Percentiles rank a stretch among this genome's conserved stretches.
phyloP scores from a whole-genome alignment of 2,888 invertebrate species.

The Auanema sp. region DNA sequence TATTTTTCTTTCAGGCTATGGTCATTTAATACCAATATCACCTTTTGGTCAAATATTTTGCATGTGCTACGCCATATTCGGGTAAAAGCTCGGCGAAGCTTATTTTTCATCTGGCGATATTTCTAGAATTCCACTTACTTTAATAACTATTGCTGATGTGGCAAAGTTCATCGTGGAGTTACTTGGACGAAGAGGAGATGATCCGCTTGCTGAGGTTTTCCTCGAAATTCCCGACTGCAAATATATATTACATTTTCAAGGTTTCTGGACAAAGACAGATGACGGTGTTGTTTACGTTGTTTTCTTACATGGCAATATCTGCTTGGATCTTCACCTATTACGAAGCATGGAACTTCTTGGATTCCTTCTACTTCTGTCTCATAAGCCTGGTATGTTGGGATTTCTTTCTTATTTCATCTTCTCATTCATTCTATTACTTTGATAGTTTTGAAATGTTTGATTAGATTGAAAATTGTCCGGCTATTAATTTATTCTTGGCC shows the following conservation, averaged over 20 bases:
- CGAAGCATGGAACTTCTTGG: constrained; percentile 56
- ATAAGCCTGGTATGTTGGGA: constrained; percentile 53
- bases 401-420: neutral
- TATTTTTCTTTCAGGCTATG: constrained; percentile 45
- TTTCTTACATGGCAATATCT: constrained; percentile 55
- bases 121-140: constrained; percentile 58
- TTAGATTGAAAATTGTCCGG: neutral
- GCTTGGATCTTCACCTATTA: constrained; percentile 49
- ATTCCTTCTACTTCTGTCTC: constrained; percentile 61
- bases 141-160: constrained; percentile 63
- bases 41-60: constrained; percentile 58
- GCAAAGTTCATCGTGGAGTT: constrained; percentile 61
- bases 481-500: no score
- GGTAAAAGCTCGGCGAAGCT: constrained; percentile 28
- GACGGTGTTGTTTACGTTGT: constrained; percentile 48
- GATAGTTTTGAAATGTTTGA: neutral
- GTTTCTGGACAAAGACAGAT: constrained; percentile 21
- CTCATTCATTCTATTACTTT: neutral
- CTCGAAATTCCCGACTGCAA: neutral
- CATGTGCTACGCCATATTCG: constrained; percentile 59
- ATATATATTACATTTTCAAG: constrained; percentile 7
- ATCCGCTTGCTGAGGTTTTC: constrained; percentile 29
- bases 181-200: constrained; percentile 29
- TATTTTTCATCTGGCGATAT: neutral
- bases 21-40: constrained; percentile 58